Evolutionary conservation across 2,113 vertebrate species (phyloP), one percentile per base, ranked within the genome.

Genomic region (Vimba vimba): DNA sequence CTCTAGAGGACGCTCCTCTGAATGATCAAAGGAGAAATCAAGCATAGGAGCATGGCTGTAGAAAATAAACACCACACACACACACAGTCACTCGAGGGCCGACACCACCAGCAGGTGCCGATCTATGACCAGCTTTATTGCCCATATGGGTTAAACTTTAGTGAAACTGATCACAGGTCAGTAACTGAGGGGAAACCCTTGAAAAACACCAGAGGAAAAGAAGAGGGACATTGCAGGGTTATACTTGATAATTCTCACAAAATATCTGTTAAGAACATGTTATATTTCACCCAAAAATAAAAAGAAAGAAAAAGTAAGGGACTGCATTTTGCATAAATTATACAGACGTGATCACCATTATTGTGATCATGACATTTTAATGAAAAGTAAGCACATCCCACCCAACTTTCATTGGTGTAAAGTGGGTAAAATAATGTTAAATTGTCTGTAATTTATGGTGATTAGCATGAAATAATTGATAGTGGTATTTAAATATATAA

Each of bases 1-100:
- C 96, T 96, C 97, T 96, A 97, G 95, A 96, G 96, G 94, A 95
- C 96, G 96, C 94, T 99, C 98, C 94, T 97, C 97, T 96, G 97
- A 97, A 93, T 95, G 95, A 96, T 99, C 98, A 98, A 98, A 97
- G 95, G 96, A 98, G 96, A 98, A 99, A 97, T 98, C 97, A 95
- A 99, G 97, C 96, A 97, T 88, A 96, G 98, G 97, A 9, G 92
- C 92, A 93, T 93, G 91, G 96, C 97, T 99, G 97, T 94, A 94
- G 96, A 97, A 88, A 84, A 93, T 91, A 95, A 91, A 92, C 93
- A 92, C 91, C 92, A 95, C 88, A 94, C 91, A 94, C 91, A 27
- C 27, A 84, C 21, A 60, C 55, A 79, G 91, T 94, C 93, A 95
- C 93, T 91, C 83, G 87, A 87, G 90, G 89, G 91, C 81, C 79